Percentiles rank a stretch among this genome's conserved stretches.
Conservation (phyloP, 2,888 invertebrate genomes). For the Leucania comma region DNA sequence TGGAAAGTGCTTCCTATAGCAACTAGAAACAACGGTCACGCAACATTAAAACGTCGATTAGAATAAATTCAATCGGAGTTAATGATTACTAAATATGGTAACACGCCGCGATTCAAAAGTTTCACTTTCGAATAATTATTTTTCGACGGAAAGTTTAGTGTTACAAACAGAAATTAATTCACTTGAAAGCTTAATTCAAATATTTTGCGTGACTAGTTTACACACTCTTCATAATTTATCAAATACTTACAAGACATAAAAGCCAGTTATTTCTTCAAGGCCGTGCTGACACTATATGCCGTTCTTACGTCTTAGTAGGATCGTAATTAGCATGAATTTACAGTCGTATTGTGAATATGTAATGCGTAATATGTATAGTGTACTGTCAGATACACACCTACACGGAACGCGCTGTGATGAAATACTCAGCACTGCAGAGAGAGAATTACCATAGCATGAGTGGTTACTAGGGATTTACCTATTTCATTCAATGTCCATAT, state of each 20-base stretch:
- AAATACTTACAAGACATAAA: constrained; percentile 53
- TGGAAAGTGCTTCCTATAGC: constrained; percentile 78
- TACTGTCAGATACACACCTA: constrained; percentile 70
- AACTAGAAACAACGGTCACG: constrained; percentile 75
- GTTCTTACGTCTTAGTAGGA: constrained; percentile 61
- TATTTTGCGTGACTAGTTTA: constrained; percentile 21
- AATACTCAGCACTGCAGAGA: constrained; percentile 69
- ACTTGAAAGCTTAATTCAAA: constrained; percentile 1
- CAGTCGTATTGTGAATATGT: constrained; percentile 74
- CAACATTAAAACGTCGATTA: constrained; percentile 76
- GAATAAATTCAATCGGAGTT: constrained; percentile 73
- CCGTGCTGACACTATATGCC: constrained; percentile 68
- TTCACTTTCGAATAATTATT: constrained; percentile 41
- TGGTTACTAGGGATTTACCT: constrained; percentile 39
- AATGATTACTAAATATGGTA: constrained; percentile 65
- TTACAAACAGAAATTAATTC: constrained; percentile 12
- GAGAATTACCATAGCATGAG: constrained; percentile 51
- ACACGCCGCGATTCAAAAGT: constrained; percentile 48
- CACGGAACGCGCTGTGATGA: constrained; percentile 69
- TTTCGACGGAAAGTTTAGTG: neutral
- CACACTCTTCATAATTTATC: constrained; percentile 51
- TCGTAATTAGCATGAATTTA: constrained; percentile 80
- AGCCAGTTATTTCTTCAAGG: constrained; percentile 72
- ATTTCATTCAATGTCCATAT: constrained; percentile 57
- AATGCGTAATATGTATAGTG: constrained; percentile 69